A percentile compares a stretch with the other conserved stretches of the same genome.
phyloP scores from a whole-genome alignment of 1,140 invertebrate species.

The Linepithema humile region DNA sequence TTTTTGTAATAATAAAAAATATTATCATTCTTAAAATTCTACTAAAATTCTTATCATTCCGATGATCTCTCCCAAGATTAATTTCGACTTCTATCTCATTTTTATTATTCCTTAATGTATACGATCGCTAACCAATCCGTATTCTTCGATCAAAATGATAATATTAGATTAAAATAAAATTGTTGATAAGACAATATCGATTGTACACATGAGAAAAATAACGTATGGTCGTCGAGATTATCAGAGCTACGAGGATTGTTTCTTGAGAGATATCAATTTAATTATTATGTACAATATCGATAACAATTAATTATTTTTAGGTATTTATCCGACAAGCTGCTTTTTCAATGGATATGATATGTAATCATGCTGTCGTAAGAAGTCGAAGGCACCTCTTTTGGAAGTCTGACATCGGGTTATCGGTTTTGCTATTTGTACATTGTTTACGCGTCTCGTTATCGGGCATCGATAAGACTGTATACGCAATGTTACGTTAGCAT shows the following conservation, averaged over 20 bases:
- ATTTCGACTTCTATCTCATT: background rate
- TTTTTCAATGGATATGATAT: background rate
- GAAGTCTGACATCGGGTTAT: constrained; percentile 41
- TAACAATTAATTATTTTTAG: constrained; percentile 1
- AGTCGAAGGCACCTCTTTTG: constrained; percentile 20
- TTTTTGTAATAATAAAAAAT: background rate
- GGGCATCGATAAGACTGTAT: constrained; percentile 14
- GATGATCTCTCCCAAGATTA: constrained; percentile 1
- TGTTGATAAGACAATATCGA: background rate
- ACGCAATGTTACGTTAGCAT: constrained; percentile 33
- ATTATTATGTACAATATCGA: background rate
- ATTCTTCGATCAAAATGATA: constrained; percentile 1
- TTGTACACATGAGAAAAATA: constrained; percentile 8
- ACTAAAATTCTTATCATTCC: background rate
- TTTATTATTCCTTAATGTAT: background rate
- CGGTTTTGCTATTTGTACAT: constrained; percentile 35
- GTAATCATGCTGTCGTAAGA: background rate
- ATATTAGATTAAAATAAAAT: background rate
- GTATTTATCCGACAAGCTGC: background rate
- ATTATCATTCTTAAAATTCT: background rate
- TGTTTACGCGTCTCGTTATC: constrained; percentile 22
- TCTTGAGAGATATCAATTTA: background rate
- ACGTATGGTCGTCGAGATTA: no score
- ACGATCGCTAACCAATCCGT: background rate
- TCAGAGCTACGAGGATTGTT: no score